phyloP scores from a whole-genome alignment of 2,113 vertebrate species.

The Forbesichthys papilliferus region DNA sequence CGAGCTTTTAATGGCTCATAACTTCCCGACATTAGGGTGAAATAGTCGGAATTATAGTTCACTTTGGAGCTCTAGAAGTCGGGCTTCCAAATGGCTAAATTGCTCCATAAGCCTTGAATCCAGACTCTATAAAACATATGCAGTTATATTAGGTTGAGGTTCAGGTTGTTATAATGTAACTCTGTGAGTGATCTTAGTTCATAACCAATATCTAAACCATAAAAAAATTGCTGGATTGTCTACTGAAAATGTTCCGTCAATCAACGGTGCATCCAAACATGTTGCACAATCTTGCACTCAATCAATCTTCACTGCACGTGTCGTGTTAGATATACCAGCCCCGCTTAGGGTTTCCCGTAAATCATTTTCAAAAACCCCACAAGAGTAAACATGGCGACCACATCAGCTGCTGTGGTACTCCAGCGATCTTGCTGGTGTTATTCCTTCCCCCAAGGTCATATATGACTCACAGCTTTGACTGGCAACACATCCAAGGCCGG shows the following conservation, averaged over 20 bases:
- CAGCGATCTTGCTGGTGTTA: slow-evolving; percentile 69
- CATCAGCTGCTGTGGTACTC: slow-evolving; percentile 68
- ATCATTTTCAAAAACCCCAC: slow-evolving; percentile 68
- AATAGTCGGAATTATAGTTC: too few relatives aligned
- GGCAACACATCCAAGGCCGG: slow-evolving; percentile 52
- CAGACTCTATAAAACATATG: neutral
- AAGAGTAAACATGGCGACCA: slow-evolving; percentile 68
- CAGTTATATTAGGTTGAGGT: neutral
- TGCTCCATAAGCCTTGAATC: too few relatives aligned
- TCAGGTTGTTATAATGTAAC: neutral
- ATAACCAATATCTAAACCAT: neutral
- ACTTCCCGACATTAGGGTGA: too few relatives aligned
- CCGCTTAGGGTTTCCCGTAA: slow-evolving; percentile 64
- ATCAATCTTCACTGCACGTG: slow-evolving; percentile 36
- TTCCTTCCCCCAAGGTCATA: slow-evolving; percentile 66
- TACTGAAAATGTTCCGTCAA: slow-evolving; percentile 15
- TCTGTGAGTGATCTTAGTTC: neutral
- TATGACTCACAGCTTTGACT: slow-evolving; percentile 71
- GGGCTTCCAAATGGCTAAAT: too few relatives aligned
- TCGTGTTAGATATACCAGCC: slow-evolving; percentile 46
- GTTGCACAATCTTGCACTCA: slow-evolving; percentile 16
- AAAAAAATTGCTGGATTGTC: neutral
- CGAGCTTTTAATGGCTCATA: too few relatives aligned
- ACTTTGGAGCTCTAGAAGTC: too few relatives aligned
- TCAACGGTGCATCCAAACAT: neutral